Base-by-base conservation (phyloP, 1,140 invertebrate species). In the Zaprionus nigranus region DNA sequence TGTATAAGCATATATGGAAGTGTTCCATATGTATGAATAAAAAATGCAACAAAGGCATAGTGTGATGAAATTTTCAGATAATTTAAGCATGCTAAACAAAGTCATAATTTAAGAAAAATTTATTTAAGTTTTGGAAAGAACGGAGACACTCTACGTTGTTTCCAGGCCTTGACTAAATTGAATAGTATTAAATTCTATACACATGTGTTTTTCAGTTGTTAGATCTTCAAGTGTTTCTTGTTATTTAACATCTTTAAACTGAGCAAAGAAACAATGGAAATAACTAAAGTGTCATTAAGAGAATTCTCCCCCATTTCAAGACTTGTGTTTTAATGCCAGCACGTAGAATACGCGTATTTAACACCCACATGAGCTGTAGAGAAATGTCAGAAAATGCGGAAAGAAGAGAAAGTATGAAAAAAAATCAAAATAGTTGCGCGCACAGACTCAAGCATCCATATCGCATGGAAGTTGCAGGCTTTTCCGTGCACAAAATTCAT, bases 401-500 rank as follows among this genome's bases (percentile, higher is more conserved):
- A 63, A 46, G 53, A 46, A 20, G 5, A 61, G 40, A 3, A 56
- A 54, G 59, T 11, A 34, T 7, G 26, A 34, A 60, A 58, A 54
- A 43, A 74, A 68, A 54, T 46, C 57, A 36, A 49, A 68, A 36
- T 73, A 64, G 43, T 60, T 56, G 22, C 46, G 40, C 11, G n/a
- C 66, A 60, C 57, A 6, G 26, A 56, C 53, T 26, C 26, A 26
- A n/a, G 2, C 15, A 56, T 9, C 40, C 43, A 65, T 59, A 20
- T 49, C 51, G 26, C 3, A 34, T 30, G 30, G 43, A 43, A 36
- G n/a, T 40, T 13, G 13, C 28, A 65, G 56, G 43, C 22, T 57
- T 73, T 73, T 83, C 61, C 20, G 20, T 51, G 46, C 46, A 36
- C 51, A 60, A 81, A 82, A 73, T 79, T 54, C 58, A 84, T 71